Conservation (phyloP, 2,113 vertebrate species). For the Cochlearius cochlearius region DNA sequence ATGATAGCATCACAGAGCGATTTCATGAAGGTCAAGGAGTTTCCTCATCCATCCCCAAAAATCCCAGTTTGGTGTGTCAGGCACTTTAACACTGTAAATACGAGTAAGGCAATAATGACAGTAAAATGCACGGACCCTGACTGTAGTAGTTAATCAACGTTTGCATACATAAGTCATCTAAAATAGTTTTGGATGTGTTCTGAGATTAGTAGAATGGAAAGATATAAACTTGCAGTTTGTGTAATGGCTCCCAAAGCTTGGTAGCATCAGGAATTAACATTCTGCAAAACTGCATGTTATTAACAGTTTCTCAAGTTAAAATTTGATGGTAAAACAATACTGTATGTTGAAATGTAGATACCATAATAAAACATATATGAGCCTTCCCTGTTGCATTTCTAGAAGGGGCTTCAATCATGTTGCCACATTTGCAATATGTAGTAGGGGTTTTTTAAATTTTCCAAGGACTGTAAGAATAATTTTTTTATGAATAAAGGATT, state of each 20-base stretch:
- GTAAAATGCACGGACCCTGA: neutral
- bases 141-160: neutral
- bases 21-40: neutral
- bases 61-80: fast-evolving
- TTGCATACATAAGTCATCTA: neutral
- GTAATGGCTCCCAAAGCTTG: neutral
- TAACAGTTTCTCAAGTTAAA: neutral
- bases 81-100: neutral
- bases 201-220: neutral
- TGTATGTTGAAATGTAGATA: neutral
- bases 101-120: neutral
- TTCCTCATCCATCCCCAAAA: neutral
- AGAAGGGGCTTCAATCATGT: neutral
- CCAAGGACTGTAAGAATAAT: neutral
- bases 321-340: neutral
- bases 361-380: neutral
- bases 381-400: neutral
- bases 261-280: neutral
- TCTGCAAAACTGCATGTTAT: neutral
- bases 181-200: neutral
- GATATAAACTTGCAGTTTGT: neutral
- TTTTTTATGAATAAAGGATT: neutral
- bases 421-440: neutral
- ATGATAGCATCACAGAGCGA: neutral
- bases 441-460: neutral